phyloP scores from a whole-genome alignment of 1,140 invertebrate species.

The Bombus cullumanus region DNA sequence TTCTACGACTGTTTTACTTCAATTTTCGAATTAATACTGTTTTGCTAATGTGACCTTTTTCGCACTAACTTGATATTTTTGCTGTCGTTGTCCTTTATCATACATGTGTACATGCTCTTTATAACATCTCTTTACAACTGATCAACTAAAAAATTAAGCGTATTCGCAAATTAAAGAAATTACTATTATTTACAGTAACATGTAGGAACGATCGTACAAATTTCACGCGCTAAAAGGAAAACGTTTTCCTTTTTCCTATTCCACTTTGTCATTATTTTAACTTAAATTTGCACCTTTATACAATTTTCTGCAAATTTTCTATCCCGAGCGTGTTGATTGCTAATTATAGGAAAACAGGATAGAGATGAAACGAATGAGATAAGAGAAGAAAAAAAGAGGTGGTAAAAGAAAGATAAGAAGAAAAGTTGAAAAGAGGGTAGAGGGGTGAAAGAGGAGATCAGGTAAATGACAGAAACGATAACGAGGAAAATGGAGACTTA shows the following conservation, averaged over 20 bases:
- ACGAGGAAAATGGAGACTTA: not conserved
- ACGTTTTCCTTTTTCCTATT: too few relatives aligned
- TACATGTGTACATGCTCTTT: conserved; percentile 47
- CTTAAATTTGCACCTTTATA: not conserved
- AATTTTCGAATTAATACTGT: not conserved
- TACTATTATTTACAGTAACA: conserved; percentile 39
- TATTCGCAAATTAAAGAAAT: conserved; percentile 14
- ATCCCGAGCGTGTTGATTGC: too few relatives aligned
- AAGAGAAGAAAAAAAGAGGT: not conserved
- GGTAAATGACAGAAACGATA: not conserved
- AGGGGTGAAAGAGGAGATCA: too few relatives aligned
- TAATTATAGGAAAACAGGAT: not conserved
- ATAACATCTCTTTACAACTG: conserved; percentile 40
- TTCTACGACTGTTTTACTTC: conserved; percentile 2
- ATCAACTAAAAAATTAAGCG: conserved; percentile 11
- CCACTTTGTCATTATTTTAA: too few relatives aligned
- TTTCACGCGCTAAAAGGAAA: not conserved
- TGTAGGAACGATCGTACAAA: conserved; percentile 13
- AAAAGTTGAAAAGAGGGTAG: too few relatives aligned
- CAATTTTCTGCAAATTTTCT: too few relatives aligned
- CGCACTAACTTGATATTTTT: not conserved
- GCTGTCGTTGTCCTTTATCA: not conserved
- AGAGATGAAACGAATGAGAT: not conserved
- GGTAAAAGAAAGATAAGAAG: not conserved
- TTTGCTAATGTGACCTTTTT: not conserved